phyloP scores from a whole-genome alignment of 2,888 invertebrate genomes.

The Buathra laborator region DNA sequence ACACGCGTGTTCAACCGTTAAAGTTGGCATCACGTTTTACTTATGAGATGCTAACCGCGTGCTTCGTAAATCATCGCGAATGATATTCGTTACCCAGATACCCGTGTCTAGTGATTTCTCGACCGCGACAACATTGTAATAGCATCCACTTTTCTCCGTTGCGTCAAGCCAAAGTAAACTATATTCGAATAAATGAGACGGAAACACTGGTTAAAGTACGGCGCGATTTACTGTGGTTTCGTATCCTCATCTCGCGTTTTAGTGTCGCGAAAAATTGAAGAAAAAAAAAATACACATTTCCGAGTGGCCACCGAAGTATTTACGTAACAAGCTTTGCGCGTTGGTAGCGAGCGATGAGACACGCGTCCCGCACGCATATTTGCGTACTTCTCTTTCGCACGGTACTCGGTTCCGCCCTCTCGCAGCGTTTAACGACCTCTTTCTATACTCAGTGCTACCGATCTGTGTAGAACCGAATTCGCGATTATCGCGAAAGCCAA shows the following conservation, averaged over 20 bases:
- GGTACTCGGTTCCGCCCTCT: slow-evolving; percentile 50
- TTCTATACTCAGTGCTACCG: background rate
- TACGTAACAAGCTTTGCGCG: slow-evolving; percentile 68
- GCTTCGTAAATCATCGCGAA: slow-evolving; percentile 31
- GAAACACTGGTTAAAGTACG: background rate
- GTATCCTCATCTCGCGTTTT: background rate
- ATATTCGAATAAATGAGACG: slow-evolving; percentile 18
- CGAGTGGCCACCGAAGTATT: slow-evolving; percentile 54
- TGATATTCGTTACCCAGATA: background rate
- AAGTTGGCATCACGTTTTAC: background rate
- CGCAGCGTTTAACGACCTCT: background rate
- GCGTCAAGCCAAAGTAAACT: slow-evolving; percentile 33
- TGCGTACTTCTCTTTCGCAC: too few relatives aligned
- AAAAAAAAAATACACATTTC: slow-evolving; percentile 28
- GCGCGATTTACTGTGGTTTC: too few relatives aligned
- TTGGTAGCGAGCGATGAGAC: slow-evolving; percentile 48
- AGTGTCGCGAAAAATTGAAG: background rate
- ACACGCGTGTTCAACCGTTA: too few relatives aligned
- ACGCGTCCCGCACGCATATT: slow-evolving; percentile 61
- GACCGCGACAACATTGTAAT: slow-evolving; percentile 7
- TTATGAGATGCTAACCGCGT: background rate
- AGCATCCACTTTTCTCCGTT: slow-evolving; percentile 10
- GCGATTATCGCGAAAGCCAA: too few relatives aligned
- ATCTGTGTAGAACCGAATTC: too few relatives aligned
- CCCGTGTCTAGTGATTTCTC: background rate